Conservation (phyloP, 2,797 vertebrate genomes). For the Caiman crocodilus region DNA sequence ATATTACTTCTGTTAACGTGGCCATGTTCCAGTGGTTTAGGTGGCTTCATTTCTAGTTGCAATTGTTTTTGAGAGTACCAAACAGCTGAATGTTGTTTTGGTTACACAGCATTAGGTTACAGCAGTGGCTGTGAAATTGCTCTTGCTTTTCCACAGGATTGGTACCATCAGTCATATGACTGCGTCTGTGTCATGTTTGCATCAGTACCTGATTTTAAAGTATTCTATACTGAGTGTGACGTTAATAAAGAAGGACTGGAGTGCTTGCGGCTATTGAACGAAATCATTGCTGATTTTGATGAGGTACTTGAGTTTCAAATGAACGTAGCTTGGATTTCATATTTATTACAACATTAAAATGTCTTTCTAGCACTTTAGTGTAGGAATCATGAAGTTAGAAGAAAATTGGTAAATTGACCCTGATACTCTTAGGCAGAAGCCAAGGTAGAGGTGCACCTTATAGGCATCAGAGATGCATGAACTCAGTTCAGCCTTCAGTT, state of each 20-base stretch:
- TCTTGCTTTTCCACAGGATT: conserved; percentile 84
- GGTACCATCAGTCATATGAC: conserved; percentile 98
- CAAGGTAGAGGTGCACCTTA: no score
- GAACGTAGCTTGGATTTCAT: neutral
- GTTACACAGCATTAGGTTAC: neutral
- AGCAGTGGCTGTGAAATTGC: neutral
- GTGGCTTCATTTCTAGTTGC: neutral
- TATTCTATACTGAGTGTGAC: conserved; percentile 98
- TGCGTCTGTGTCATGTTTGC: conserved; percentile 99
- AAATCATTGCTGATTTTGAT: conserved; percentile 98
- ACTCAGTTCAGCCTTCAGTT: neutral
- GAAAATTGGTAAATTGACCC: neutral
- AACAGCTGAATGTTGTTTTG: neutral
- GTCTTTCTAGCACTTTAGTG: neutral
- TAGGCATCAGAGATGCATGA: no score
- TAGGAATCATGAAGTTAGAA: neutral
- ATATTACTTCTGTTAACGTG: neutral
- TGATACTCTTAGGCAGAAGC: neutral
- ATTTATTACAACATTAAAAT: neutral
- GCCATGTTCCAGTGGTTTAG: neutral
- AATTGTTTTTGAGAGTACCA: neutral
- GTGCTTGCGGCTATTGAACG: conserved; percentile 95
- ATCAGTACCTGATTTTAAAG: conserved; percentile 98
- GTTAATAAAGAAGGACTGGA: conserved; percentile 99
- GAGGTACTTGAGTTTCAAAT: conserved; percentile 85